Percentiles rank a stretch among this genome's conserved stretches.
Conservation (phyloP, 2,113 vertebrate species). For the Gulo gulo region DNA sequence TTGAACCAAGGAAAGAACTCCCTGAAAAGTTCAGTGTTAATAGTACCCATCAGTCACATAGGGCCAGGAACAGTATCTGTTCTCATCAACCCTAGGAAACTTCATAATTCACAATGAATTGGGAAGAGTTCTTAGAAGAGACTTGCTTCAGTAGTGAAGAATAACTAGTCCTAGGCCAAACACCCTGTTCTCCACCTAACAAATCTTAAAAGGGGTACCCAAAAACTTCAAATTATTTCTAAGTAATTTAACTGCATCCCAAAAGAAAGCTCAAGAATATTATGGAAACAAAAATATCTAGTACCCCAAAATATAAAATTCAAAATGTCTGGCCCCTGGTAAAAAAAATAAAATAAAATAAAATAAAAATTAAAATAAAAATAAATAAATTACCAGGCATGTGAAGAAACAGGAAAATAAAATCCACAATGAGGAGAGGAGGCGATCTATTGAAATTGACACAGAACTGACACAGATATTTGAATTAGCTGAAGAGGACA, state of each 20-base stretch:
- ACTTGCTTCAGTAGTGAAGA: background rate
- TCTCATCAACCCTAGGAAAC: background rate
- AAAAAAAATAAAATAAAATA: background rate
- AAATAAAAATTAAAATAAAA: too few species aligned
- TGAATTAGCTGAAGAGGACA: constrained; percentile 45
- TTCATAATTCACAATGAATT: background rate
- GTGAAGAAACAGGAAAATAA: background rate
- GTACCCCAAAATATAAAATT: constrained; percentile 17
- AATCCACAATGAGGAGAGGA: background rate
- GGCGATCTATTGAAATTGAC: background rate
- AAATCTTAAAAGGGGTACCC: background rate
- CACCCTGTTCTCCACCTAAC: background rate
- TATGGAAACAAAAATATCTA: constrained; percentile 39
- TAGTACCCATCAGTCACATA: background rate
- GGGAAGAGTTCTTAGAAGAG: background rate
- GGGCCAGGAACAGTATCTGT: background rate
- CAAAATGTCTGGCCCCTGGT: background rate
- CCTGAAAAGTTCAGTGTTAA: background rate
- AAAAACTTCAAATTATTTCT: constrained; percentile 9
- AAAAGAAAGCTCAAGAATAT: constrained; percentile 41
- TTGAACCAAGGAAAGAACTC: background rate
- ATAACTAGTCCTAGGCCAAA: background rate
- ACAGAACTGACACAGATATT: constrained; percentile 55
- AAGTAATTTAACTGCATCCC: background rate
- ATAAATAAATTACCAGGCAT: background rate